phyloP scores from a whole-genome alignment of 2,888 invertebrate species.

The Camponotus fellah region DNA sequence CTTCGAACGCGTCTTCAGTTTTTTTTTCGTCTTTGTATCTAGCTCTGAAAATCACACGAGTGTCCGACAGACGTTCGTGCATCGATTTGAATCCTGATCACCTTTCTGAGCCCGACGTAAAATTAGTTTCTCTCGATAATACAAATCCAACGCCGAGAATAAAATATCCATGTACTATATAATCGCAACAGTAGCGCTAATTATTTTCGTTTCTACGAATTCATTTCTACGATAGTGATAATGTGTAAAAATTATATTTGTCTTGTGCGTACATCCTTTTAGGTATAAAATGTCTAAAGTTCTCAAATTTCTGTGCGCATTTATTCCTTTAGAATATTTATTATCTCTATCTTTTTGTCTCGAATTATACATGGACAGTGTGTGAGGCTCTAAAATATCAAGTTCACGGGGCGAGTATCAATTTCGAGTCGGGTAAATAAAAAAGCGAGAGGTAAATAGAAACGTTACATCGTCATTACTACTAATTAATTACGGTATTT shows the following conservation, averaged over 20 bases:
- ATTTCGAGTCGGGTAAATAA: slow-evolving; percentile 46
- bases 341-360: slow-evolving; percentile 28
- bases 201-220: slow-evolving; percentile 22
- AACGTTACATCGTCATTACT: background rate
- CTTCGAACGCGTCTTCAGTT: slow-evolving; percentile 55
- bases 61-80: background rate
- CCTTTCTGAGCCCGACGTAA: slow-evolving; percentile 6
- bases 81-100: slow-evolving; percentile 28
- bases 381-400: slow-evolving; percentile 10
- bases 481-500: background rate
- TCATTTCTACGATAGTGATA: slow-evolving; percentile 7
- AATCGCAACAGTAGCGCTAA: slow-evolving; percentile 29
- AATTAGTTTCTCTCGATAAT: slow-evolving; percentile 35
- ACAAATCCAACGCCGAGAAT: slow-evolving; percentile 24
- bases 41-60: slow-evolving; percentile 32
- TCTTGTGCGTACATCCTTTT: slow-evolving; percentile 23
- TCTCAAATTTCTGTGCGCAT: background rate
- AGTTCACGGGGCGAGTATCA: slow-evolving; percentile 21
- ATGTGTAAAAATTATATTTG: slow-evolving; percentile 36
- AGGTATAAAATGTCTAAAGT: slow-evolving; percentile 16
- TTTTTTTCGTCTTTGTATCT: background rate
- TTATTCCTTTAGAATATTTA: slow-evolving; percentile 14
- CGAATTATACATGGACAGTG: slow-evolving; percentile 33
- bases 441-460: slow-evolving; percentile 53
- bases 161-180: slow-evolving; percentile 14